Conservation (phyloP, 2,113 vertebrate species). For the Eublepharis macularius region DNA sequence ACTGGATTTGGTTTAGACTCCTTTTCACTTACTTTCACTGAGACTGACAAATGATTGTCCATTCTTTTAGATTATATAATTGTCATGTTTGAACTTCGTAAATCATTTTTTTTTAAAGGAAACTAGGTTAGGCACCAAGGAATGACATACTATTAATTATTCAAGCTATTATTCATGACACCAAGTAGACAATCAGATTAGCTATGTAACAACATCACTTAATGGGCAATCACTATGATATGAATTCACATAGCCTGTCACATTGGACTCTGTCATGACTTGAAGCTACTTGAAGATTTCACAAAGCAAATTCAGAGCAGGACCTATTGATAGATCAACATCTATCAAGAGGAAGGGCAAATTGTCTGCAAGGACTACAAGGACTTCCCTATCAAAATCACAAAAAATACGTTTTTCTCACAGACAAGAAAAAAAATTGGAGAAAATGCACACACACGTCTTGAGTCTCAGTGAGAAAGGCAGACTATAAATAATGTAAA, state of each 20-base stretch:
- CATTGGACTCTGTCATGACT: not conserved
- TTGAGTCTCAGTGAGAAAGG: too few relatives aligned
- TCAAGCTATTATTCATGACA: too few relatives aligned
- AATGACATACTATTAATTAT: not conserved
- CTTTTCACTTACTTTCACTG: not conserved
- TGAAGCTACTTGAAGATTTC: too few relatives aligned
- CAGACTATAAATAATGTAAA: too few relatives aligned
- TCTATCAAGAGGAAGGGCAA: too few relatives aligned
- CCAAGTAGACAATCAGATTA: not conserved
- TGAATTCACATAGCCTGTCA: not conserved
- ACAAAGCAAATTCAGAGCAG: not conserved
- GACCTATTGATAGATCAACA: too few relatives aligned
- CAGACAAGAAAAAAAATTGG: too few relatives aligned
- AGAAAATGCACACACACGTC: too few relatives aligned
- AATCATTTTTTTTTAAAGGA: not conserved
- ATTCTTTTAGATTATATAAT: not conserved
- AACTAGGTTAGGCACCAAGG: not conserved
- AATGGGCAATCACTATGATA: not conserved
- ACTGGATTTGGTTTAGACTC: not conserved
- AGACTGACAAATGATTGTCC: not conserved
- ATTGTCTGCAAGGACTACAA: too few relatives aligned
- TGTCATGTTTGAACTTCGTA: not conserved
- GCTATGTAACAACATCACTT: not conserved
- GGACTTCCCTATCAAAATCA: too few relatives aligned
- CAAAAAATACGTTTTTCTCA: too few relatives aligned